Evolutionary conservation across 2,888 invertebrate genomes (phyloP), one percentile per base, ranked within the genome.

Genomic region (Lissocephala sabroskyi): DNA sequence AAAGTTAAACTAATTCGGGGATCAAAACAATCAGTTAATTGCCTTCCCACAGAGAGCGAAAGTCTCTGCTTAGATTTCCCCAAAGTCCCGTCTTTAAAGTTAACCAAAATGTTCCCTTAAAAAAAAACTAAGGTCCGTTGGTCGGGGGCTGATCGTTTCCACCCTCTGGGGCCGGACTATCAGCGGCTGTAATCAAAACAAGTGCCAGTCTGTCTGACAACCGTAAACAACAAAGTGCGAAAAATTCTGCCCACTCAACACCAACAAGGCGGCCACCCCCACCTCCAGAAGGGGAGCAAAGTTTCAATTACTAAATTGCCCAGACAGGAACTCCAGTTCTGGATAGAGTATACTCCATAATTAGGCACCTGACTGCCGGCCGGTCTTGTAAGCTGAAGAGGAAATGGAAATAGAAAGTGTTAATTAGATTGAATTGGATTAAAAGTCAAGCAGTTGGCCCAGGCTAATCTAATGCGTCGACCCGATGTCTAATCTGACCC

Each of bases 381-480:
- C 3, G 7, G 23, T 23, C 43, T 37, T 41, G 41, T 2, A 14
- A 43, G 28, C 19, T 35, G 40, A 41, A 49, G 19, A 45, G 10
- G 11, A 29, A 39, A 28, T 29, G 23, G 2, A 16, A 32, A 11
- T 5, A 23, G 37, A 56, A 68, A 73, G 62, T 76, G 74, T 74
- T 71, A 71, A 71, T 70, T 54, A 46, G 74, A 70, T 76, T 74
- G 61, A 74, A 28, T 62, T 50, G 56, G 59, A 66, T 70, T 63
- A 37, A 56, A 54, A 49, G 52, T 29, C 46, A 49, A 51, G 64
- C 64, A 70, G 75, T 23, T 23, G 23, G 54, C 32, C 26, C 33
- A n/a, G n/a, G n/a, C n/a, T n/a, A n/a, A n/a, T n/a, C n/a, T n/a
- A n/a, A n/a, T n/a, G n/a, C n/a, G n/a, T n/a, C n/a, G n/a, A n/a